Percentiles rank a stretch among this genome's conserved stretches.
Conservation (phyloP, 2,797 vertebrate species). For the Tauraco hartlaubi region DNA sequence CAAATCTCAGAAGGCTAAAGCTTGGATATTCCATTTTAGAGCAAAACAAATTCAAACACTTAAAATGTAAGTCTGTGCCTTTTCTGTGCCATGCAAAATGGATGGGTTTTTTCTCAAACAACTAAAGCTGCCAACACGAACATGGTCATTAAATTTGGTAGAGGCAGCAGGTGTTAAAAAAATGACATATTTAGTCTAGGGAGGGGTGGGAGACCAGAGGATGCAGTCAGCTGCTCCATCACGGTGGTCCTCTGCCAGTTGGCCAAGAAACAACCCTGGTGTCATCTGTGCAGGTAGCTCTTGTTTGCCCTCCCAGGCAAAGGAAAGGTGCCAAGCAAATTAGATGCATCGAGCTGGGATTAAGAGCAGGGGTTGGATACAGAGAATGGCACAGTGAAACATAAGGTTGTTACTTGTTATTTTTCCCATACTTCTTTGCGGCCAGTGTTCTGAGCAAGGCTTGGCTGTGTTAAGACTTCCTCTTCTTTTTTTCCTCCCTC, state of each 20-base stretch:
- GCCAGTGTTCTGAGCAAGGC: neutral
- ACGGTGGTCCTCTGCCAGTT: constrained; percentile 68
- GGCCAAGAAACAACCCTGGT: constrained; percentile 75
- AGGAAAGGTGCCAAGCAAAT: constrained; percentile 73
- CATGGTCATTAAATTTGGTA: constrained; percentile 57
- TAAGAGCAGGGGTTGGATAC: constrained; percentile 45
- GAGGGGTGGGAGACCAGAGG: constrained; percentile 71
- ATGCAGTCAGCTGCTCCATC: constrained; percentile 75
- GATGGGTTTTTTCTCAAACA: neutral
- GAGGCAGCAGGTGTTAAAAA: constrained; percentile 76
- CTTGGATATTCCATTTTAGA: neutral
- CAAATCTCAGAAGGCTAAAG: neutral
- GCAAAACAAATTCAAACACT: neutral
- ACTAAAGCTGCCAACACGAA: constrained; percentile 55
- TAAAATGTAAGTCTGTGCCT: neutral
- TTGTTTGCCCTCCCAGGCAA: constrained; percentile 74
- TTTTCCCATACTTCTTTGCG: neutral
- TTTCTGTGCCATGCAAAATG: neutral
- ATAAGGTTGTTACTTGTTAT: constrained; percentile 50
- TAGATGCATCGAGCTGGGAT: constrained; percentile 61
- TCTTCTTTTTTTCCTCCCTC: neutral
- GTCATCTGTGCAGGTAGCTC: constrained; percentile 79
- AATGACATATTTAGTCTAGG: constrained; percentile 71
- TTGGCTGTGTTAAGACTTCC: neutral
- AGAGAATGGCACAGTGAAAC: constrained; percentile 57